phyloP scores from a whole-genome alignment of 1,140 invertebrate genomes.

The Gonatopus flavifemur region DNA sequence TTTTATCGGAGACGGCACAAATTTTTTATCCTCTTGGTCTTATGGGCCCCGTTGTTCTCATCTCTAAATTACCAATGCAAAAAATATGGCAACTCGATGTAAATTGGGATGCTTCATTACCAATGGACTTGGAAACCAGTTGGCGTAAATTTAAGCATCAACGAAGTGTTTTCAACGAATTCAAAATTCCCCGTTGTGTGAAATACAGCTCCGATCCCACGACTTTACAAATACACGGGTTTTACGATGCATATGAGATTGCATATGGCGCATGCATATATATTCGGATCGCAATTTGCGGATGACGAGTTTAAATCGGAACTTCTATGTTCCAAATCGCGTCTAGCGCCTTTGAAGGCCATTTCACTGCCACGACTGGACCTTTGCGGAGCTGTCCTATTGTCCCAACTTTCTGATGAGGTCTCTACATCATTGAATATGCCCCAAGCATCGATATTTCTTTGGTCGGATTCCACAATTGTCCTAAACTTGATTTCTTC shows the following conservation, averaged over 20 bases:
- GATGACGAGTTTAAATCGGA: background rate
- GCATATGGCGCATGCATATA: slow-evolving; percentile 1
- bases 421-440: background rate
- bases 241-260: too few species aligned
- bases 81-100: background rate
- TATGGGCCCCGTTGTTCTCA: background rate
- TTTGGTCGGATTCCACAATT: slow-evolving; percentile 38
- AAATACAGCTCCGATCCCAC: too few species aligned
- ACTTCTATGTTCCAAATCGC: slow-evolving; percentile 3
- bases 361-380: slow-evolving; percentile 1
- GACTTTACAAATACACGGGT: too few species aligned
- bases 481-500: slow-evolving; percentile 38
- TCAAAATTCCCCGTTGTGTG: too few species aligned
- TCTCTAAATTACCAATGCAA: background rate
- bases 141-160: too few species aligned
- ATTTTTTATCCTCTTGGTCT: background rate
- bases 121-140: too few species aligned
- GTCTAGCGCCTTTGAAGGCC: slow-evolving; percentile 6
- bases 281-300: background rate
- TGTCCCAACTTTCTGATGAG: background rate
- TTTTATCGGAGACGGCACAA: too few species aligned
- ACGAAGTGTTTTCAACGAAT: too few species aligned
- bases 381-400: background rate
- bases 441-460: too few species aligned
- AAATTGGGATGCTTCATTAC: background rate